These are phyloP conservation scores for Sturnus vulgaris DNA, from an alignment of 2,113 vertebrate species.

Conservation along the genomic window DNA sequence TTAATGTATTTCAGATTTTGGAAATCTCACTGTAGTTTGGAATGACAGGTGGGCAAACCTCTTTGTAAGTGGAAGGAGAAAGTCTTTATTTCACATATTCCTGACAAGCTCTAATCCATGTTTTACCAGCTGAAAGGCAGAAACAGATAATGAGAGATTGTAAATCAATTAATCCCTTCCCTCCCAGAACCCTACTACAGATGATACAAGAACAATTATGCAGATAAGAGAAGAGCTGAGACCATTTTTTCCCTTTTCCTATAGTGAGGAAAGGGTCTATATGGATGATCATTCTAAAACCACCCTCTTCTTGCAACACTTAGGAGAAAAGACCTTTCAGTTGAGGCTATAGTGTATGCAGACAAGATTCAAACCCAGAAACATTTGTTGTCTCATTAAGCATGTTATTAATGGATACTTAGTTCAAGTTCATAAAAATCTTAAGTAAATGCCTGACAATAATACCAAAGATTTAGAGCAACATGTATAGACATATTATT, in stretches of 20 bases:
- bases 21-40: background rate
- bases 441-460: background rate
- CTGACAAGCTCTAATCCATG: background rate
- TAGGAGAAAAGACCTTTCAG: background rate
- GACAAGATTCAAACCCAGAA: background rate
- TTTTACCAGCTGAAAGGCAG: background rate
- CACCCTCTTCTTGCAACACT: background rate
- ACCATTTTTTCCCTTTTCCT: background rate
- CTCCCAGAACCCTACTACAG: background rate
- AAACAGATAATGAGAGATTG: background rate
- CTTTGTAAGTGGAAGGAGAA: background rate
- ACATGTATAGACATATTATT: background rate
- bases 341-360: background rate
- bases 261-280: background rate
- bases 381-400: background rate
- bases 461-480: background rate
- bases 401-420: background rate
- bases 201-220: background rate
- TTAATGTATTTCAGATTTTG: background rate
- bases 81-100: background rate
- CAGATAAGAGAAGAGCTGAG: background rate
- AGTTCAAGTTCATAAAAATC: background rate
- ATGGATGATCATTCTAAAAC: background rate
- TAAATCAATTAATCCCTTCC: background rate
- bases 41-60: background rate